A percentile compares a stretch with the other conserved stretches of the same genome.
Conservation (phyloP, 2,113 vertebrate genomes). For the Pygathrix nemaeus region DNA sequence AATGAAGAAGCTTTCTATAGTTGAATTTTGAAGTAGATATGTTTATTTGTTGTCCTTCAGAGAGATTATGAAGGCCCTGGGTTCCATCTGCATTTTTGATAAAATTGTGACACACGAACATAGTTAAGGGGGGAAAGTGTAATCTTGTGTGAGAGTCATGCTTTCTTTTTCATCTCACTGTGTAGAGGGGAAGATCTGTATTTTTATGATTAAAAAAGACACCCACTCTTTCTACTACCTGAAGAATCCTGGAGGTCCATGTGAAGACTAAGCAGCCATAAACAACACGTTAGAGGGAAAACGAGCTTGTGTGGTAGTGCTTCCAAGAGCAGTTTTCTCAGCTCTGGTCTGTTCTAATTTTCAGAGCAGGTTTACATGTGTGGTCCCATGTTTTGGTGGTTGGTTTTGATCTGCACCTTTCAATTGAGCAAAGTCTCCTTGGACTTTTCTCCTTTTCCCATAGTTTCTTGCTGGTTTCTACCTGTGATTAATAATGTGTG, state of each 20-base stretch:
- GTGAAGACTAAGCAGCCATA: slow-evolving; percentile 35
- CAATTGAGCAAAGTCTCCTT: neutral
- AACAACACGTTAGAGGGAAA: slow-evolving; percentile 43
- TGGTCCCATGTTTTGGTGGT: neutral
- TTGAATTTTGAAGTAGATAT: slow-evolving; percentile 19
- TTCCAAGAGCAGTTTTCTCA: slow-evolving; percentile 38
- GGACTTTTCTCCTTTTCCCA: neutral
- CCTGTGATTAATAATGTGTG: slow-evolving; percentile 51
- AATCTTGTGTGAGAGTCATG: slow-evolving; percentile 64
- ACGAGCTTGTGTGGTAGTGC: neutral
- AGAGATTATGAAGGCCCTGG: slow-evolving; percentile 1
- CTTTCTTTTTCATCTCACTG: slow-evolving; percentile 47
- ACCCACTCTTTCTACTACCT: slow-evolving; percentile 54
- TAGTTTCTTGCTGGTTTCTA: slow-evolving; percentile 44
- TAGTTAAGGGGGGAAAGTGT: slow-evolving; percentile 57
- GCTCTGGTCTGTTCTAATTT: slow-evolving; percentile 49
- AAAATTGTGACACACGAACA: neutral
- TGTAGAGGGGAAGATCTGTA: slow-evolving; percentile 60
- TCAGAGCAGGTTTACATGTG: neutral
- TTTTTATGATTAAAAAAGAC: slow-evolving; percentile 56
- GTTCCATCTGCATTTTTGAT: neutral
- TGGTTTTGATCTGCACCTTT: slow-evolving; percentile 24
- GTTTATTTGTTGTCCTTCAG: neutral
- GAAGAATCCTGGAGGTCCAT: slow-evolving; percentile 57
- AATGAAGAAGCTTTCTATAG: slow-evolving; percentile 24